These are phyloP conservation scores for Streblospio benedicti DNA, from an alignment of 1,140 invertebrate genomes.

Conservation along the genomic window DNA sequence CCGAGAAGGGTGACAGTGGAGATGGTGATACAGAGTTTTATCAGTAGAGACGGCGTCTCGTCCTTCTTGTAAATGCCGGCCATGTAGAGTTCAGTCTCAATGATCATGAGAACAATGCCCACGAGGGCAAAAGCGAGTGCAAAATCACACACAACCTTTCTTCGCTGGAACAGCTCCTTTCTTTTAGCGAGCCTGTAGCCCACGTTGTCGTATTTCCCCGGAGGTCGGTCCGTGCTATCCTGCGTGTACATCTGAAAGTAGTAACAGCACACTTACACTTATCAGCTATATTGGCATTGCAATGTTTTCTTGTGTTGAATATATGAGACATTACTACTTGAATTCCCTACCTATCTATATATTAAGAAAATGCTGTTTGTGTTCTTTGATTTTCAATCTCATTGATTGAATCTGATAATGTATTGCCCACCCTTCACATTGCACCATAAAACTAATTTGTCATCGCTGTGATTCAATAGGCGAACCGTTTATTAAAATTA, in stretches of 20 bases:
- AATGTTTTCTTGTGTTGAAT: neutral
- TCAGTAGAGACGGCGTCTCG: slow-evolving; percentile 24
- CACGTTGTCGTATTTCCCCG: slow-evolving; percentile 29
- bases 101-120: slow-evolving; percentile 39
- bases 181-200: slow-evolving; percentile 34
- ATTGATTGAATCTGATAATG: no score
- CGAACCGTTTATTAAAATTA: no score
- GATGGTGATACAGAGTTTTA: slow-evolving; percentile 34
- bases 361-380: no score
- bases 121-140: slow-evolving; percentile 29
- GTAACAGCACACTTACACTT: neutral
- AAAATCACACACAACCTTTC: slow-evolving; percentile 31
- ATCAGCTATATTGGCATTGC: neutral
- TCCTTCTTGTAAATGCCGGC: slow-evolving; percentile 20
- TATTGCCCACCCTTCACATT: no score
- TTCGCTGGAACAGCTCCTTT: slow-evolving; percentile 32
- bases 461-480: no score
- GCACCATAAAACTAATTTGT: no score
- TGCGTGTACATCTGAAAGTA: slow-evolving; percentile 15
- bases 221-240: slow-evolving; percentile 9
- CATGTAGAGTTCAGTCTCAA: slow-evolving; percentile 35
- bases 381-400: no score
- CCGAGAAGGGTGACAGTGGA: slow-evolving; percentile 35
- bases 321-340: no score
- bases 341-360: no score